Evolutionary conservation across 1,140 invertebrate genomes (phyloP), one percentile per base, ranked within the genome.

Genomic region (Rhysida immarginata): DNA sequence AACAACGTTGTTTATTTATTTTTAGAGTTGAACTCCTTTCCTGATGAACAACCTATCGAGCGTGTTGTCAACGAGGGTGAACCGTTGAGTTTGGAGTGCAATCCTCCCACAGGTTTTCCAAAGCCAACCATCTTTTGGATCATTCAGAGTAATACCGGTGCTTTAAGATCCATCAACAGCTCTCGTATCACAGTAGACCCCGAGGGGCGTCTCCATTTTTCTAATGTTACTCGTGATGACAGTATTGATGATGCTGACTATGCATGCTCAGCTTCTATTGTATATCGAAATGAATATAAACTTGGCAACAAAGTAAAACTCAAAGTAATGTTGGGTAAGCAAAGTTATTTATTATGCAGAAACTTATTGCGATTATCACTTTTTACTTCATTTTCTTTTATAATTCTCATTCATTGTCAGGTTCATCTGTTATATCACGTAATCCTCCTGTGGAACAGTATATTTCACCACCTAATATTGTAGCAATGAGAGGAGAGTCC

Each of bases 121-220:
- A 92, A 87, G 67, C 92, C 92, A 0, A 85, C 81, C 50, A 88
- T 96, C 0, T 88, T 93, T 67, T 96, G 92, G 91, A 77, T 95
- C 62, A 81, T 91, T 44, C 83, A 89, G 68, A 72, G 74, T 57
- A 60, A 55, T 35, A 76, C 78, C 0, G 87, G 85, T 24, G 79
- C 79, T 49, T 81, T 94, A 52, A 84, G 84, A 62, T 87, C 83
- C 35, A 91, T 95, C 54, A 95, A 95, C 65, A 89, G 87, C 63
- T 90, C 88, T 0, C 77, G 91, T 54, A 91, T 94, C 81, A 94
- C 90, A 2, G 74, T 94, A 16, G 91, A 95, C 71, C 90, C 90
- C 0, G 90, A 94, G 73, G 91, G 91, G 35, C 89, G 85, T 63
- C 72, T 96, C 0, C 93, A 88, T 84, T 95, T 95, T 71, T 90